Base-by-base conservation (phyloP, 1,140 invertebrate species). In the Eumeta japonica region DNA sequence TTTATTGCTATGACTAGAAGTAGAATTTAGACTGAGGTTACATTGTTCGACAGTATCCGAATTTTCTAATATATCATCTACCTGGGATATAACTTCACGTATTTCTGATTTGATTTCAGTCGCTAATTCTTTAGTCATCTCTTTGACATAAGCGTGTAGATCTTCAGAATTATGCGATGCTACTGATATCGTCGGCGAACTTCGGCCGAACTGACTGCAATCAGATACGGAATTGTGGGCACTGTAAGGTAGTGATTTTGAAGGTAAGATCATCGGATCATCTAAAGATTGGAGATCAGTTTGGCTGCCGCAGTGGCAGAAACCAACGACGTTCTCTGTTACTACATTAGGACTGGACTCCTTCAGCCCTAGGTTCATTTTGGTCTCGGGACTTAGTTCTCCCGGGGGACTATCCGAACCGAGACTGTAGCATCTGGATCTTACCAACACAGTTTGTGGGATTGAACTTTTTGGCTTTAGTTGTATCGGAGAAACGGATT, bases 31-130 rank as follows among this genome's bases (percentile, higher is more conserved):
- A 35, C 73, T 75, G 12, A 61, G 28, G 58, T 71, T 75, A 9
- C 65, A 65, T 51, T 77, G 63, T 39, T 77, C 72, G 13, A 73
- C 45, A 4, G 55, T 53, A 42, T 81, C 79, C 2, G 79, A 81
- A 52, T 86, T 85, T 15, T 85, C 86, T 2, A 88, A 57, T 17
- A 84, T 85, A 58, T 88, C 85, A 43, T 87, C 85, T 0, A 89
- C 87, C 60, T 83, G 83, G 1, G 83, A 86, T 35, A 89, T 89
- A 0, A 89, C 86, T 64, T 84, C 86, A 1, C 87, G 71, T 14
- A 89, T 86, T 76, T 89, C 87, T 2, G 86, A 89, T 58, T 89
- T 90, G 5, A 89, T 86, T 63, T 88, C 87, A 4, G 85, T 87
- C 0, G 86, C 86, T 30, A 89, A 66, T 71, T 88, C 85, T 68